phyloP scores from a whole-genome alignment of 2,113 vertebrate genomes.

The Erinaceus europaeus region DNA sequence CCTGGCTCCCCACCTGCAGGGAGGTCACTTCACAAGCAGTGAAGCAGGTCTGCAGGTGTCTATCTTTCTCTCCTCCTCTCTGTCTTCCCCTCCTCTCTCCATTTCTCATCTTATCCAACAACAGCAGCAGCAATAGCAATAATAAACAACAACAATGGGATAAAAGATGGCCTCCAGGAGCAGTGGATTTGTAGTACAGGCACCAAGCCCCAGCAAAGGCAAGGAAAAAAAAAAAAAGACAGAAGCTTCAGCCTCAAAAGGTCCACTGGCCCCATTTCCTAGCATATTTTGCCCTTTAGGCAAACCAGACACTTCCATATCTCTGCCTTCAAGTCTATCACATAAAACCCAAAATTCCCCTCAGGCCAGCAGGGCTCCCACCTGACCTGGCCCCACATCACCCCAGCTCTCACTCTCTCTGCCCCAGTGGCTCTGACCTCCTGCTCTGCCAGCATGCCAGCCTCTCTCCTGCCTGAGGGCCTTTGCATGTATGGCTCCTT shows the following conservation, averaged over 20 bases:
- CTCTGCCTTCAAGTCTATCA: neutral
- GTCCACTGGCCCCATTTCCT: neutral
- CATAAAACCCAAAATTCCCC: neutral
- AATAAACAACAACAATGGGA: too few relatives aligned
- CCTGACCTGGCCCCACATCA: neutral
- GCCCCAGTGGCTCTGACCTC: neutral
- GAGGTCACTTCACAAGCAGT: too few relatives aligned
- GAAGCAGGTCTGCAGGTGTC: too few relatives aligned
- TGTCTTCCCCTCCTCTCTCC: too few relatives aligned
- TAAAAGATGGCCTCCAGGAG: too few relatives aligned
- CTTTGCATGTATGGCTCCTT: neutral
- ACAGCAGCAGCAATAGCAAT: too few relatives aligned
- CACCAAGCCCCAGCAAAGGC: too few relatives aligned
- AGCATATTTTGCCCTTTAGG: neutral
- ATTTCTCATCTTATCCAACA: too few relatives aligned
- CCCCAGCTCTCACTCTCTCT: neutral
- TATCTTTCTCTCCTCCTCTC: too few relatives aligned
- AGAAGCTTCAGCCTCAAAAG: neutral
- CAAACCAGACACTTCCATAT: neutral
- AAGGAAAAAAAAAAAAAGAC: too few relatives aligned
- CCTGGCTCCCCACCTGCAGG: too few relatives aligned
- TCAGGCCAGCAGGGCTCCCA: neutral
- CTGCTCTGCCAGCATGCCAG: neutral
- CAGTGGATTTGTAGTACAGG: too few relatives aligned
- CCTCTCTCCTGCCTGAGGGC: neutral